Conservation (phyloP, 1,140 invertebrate genomes). For the Drosophila ironensis region DNA sequence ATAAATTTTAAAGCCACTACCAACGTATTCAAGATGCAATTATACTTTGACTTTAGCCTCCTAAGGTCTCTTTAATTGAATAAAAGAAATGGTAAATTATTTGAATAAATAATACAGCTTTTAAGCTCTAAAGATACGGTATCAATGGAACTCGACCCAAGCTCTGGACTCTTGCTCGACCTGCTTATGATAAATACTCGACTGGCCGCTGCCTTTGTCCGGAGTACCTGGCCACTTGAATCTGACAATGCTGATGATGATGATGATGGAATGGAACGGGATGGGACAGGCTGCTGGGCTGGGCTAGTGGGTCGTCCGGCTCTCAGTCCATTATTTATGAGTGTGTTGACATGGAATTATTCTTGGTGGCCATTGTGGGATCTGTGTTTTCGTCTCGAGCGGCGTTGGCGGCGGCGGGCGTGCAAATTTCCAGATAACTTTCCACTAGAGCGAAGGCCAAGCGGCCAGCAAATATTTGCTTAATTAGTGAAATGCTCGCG, state of each 20-base stretch:
- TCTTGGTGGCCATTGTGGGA: constrained; percentile 72
- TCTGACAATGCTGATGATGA: constrained; percentile 46
- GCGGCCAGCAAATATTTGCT: constrained; percentile 69
- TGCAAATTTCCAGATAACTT: constrained; percentile 76
- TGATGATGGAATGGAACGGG: constrained; percentile 23
- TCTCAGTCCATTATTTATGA: constrained; percentile 80
- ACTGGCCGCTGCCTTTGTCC: constrained; percentile 52
- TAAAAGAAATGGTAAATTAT: too few relatives aligned
- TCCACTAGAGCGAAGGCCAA: constrained; percentile 4
- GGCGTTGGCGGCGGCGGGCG: constrained; percentile 30
- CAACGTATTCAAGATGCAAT: too few relatives aligned
- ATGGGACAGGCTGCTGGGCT: constrained; percentile 15
- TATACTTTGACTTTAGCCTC: too few relatives aligned
- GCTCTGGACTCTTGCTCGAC: neutral
- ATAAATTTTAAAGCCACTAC: neutral
- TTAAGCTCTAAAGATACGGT: too few relatives aligned
- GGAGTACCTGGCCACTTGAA: constrained; percentile 58
- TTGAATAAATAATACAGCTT: too few relatives aligned
- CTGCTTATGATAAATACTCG: constrained; percentile 74
- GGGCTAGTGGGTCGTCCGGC: neutral
- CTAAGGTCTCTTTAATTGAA: too few relatives aligned
- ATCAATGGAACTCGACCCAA: neutral
- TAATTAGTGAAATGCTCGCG: constrained; percentile 69
- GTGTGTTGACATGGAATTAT: constrained; percentile 81
- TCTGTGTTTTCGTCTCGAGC: constrained; percentile 11